phyloP scores from a whole-genome alignment of 2,113 vertebrate genomes.

The Oreochromis niloticus region DNA sequence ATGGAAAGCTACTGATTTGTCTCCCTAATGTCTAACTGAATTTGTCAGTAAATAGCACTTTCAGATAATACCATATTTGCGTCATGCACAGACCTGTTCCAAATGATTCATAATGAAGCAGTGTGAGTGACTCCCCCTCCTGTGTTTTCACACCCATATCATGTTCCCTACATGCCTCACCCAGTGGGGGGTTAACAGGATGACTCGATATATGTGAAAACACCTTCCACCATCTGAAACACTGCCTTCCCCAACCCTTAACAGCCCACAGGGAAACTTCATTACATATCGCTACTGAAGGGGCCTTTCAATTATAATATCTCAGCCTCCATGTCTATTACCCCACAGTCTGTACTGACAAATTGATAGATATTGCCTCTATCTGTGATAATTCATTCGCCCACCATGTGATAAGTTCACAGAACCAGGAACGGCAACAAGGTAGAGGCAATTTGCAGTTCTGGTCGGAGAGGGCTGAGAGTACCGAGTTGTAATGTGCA shows the following conservation, averaged over 20 bases:
- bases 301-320: conserved; percentile 63
- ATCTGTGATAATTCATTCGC: conserved; percentile 28
- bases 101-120: conserved; percentile 32
- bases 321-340: conserved; percentile 24
- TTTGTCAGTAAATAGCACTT: not conserved
- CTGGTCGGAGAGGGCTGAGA: not conserved
- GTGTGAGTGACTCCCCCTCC: not conserved
- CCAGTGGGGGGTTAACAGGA: conserved; percentile 49
- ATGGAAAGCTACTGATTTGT: not conserved
- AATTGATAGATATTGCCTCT: conserved; percentile 38
- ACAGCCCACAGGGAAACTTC: conserved; percentile 48
- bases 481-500: not conserved
- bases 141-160: conserved; percentile 17
- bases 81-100: conserved; percentile 1
- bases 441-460: conserved; percentile 26
- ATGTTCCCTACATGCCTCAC: conserved; percentile 31
- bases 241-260: conserved; percentile 2
- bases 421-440: not conserved
- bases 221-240: conserved; percentile 2
- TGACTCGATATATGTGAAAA: conserved; percentile 31
- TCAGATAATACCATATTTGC: not conserved
- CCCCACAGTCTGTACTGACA: not conserved
- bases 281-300: conserved; percentile 62
- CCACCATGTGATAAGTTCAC: conserved; percentile 19
- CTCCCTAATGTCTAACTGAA: not conserved